Base-by-base conservation (phyloP, 2,888 invertebrate genomes). In the Onchidella celtica region DNA sequence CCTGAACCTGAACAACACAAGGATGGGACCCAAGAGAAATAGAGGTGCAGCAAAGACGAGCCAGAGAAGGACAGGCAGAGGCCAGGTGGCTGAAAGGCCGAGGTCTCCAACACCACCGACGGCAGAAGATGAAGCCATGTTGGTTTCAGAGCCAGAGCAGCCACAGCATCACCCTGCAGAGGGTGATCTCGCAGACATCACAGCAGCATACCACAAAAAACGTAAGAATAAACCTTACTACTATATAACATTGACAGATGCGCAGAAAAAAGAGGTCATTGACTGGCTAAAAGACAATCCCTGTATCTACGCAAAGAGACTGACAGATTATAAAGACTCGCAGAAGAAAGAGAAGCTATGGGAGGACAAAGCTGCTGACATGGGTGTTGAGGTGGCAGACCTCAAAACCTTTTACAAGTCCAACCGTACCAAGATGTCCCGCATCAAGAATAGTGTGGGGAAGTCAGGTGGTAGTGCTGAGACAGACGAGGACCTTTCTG, bases 51-150 rank as follows among this genome's bases (percentile, higher is more conserved):
- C 70, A 72, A 77, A 77, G 77, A 78, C 47, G 76, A 82, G 82
- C 77, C 77, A 72, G 77, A 82, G 70, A 77, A 72, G 70, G 70
- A 82, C 77, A 82, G 68, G 68, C 81, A 81, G 73, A 80, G 81
- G 59, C 63, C 76, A 81, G 72, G 38, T 82, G 82, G 77, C 70
- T 81, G 77, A 81, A 81, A 76, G 68, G 76, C 68, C 82, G 68
- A 73, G 47, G 81, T 69, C 78, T 77, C 79, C 65, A 79, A 82
- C 79, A 79, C 74, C 78, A 73, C 66, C 73, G 74, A 55, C 82
- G 73, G 57, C 82, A 82, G 82, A 82, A 82, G 82, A 79, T 78
- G 78, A 82, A 82, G 82, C 69, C 82, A 73, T 82, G 79, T 75
- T 79, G 79, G 83, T 79, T 75, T 70, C 83, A 79, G 81, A 81